Evolutionary conservation across 2,888 invertebrate genomes (phyloP).

Genomic region (Hydropsyche betteni): DNA sequence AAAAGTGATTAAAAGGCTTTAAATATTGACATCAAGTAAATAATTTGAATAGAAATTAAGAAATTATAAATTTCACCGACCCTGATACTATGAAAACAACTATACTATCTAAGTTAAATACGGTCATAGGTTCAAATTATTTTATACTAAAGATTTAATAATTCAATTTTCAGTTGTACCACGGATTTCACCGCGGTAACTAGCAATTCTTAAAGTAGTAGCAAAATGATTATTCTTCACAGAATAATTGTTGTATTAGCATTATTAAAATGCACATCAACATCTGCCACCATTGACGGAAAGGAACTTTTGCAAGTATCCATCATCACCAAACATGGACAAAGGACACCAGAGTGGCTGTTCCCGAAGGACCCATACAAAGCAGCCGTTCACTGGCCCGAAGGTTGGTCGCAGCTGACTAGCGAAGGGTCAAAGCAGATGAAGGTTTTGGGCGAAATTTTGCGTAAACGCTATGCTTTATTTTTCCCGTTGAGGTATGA

Average conservation of each 20-base stretch:
- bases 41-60: too few species aligned
- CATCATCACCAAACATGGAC: slow-evolving; percentile 46
- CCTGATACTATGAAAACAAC: too few species aligned
- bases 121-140: too few species aligned
- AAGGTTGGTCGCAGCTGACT: slow-evolving; percentile 49
- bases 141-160: too few species aligned
- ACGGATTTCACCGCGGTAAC: too few species aligned
- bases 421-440: slow-evolving; percentile 42
- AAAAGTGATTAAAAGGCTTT: too few species aligned
- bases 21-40: too few species aligned
- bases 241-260: neutral
- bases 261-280: neutral
- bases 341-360: slow-evolving; percentile 44
- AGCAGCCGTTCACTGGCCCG: slow-evolving; percentile 40
- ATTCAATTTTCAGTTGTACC: too few species aligned
- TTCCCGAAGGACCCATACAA: slow-evolving; percentile 46
- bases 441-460: slow-evolving; percentile 37
- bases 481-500: slow-evolving; percentile 36
- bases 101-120: too few species aligned
- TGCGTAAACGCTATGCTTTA: slow-evolving; percentile 37
- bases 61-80: too few species aligned
- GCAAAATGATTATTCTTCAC: neutral
- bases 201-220: too few species aligned
- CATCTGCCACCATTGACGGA: neutral
- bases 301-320: slow-evolving; percentile 46